These are phyloP conservation scores for Bovichtus variegatus DNA, from an alignment of 2,797 vertebrate species.

Conservation along the genomic window DNA sequence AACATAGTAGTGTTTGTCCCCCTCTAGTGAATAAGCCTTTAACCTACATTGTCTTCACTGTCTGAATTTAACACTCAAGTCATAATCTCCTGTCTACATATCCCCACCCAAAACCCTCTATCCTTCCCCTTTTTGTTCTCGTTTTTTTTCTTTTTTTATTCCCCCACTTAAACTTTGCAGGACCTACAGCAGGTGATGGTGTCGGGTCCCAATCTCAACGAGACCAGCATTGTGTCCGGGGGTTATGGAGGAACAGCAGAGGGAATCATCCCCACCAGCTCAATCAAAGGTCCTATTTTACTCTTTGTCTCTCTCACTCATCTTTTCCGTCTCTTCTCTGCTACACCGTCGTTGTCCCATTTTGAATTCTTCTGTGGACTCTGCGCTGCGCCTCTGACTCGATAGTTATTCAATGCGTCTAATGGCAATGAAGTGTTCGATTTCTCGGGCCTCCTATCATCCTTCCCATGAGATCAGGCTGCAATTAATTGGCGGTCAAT, in stretches of 20 bases:
- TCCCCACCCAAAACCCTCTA: slow-evolving; percentile 25
- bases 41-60: slow-evolving; percentile 30
- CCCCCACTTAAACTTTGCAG: slow-evolving; percentile 70
- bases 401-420: neutral
- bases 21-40: slow-evolving; percentile 46
- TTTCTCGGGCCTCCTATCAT: neutral
- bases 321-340: neutral
- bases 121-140: slow-evolving; percentile 8
- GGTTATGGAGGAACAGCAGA: slow-evolving; percentile 95
- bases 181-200: slow-evolving; percentile 99
- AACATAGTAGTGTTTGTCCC: slow-evolving; percentile 65
- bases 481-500: slow-evolving; percentile 8
- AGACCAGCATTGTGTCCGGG: slow-evolving; percentile 96
- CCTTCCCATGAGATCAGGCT: slow-evolving; percentile 2
- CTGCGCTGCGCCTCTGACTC: neutral
- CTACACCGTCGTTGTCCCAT: neutral
- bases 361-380: neutral
- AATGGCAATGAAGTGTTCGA: slow-evolving; percentile 2
- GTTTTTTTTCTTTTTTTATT: neutral
- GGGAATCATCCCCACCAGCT: slow-evolving; percentile 91
- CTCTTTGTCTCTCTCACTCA: neutral
- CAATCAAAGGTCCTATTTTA: slow-evolving; percentile 86
- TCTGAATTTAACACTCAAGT: slow-evolving; percentile 22
- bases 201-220: slow-evolving; percentile 96
- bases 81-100: slow-evolving; percentile 42